phyloP scores from a whole-genome alignment of 2,113 vertebrate genomes.

The Takifugu bimaculatus region DNA sequence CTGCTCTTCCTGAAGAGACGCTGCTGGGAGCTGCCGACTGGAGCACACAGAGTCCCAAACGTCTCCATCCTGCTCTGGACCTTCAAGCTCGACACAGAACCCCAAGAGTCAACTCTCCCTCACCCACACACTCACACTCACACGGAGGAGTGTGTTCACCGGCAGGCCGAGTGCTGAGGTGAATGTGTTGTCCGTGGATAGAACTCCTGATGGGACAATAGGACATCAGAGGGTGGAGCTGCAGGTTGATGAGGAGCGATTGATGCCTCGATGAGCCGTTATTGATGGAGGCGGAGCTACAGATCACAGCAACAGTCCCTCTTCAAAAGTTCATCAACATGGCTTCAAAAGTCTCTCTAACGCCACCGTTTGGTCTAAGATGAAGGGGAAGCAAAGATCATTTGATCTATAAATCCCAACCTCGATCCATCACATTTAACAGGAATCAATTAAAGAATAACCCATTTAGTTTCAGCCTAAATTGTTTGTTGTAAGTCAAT shows the following conservation, averaged over 20 bases:
- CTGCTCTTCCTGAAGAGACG: slow-evolving; percentile 65
- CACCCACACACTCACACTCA: too few species aligned
- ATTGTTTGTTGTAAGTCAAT: too few species aligned
- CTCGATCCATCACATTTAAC: too few species aligned
- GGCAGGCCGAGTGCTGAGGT: neutral
- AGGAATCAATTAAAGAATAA: too few species aligned
- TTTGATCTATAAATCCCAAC: too few species aligned
- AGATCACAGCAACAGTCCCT: neutral
- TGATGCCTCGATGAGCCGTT: slow-evolving; percentile 11
- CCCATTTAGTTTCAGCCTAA: too few species aligned
- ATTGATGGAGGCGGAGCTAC: slow-evolving; percentile 20
- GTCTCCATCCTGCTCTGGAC: slow-evolving; percentile 21
- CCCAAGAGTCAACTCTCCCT: too few species aligned
- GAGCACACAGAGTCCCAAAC: neutral
- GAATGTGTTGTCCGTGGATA: neutral
- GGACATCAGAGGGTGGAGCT: slow-evolving; percentile 21
- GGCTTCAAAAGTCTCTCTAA: neutral
- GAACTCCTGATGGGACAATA: slow-evolving; percentile 21
- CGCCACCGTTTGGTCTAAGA: neutral
- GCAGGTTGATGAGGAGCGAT: slow-evolving; percentile 25
- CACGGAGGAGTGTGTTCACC: neutral
- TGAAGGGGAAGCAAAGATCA: too few species aligned
- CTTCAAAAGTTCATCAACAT: slow-evolving; percentile 7
- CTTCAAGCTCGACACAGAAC: neutral
- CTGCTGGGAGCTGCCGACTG: neutral